Evolutionary conservation across 2,113 vertebrate species (phyloP).

Genomic region (Papio anubis): DNA sequence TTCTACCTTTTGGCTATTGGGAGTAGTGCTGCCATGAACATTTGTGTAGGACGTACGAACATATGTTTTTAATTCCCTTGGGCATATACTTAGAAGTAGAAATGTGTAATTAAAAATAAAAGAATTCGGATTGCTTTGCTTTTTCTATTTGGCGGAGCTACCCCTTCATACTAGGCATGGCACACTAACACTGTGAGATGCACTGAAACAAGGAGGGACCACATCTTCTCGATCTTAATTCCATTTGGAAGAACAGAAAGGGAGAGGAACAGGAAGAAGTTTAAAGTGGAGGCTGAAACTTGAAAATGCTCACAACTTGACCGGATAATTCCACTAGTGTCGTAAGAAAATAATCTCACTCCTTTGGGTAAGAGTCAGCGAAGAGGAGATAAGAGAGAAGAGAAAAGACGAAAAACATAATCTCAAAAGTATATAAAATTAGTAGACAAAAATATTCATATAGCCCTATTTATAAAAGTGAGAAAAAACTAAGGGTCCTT

Average conservation of each 20-base stretch:
- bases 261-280: background rate
- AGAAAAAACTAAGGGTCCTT: background rate
- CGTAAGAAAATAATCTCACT: background rate
- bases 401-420: background rate
- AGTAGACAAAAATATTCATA: background rate
- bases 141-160: slow-evolving; percentile 22
- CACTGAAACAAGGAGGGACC: background rate
- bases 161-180: background rate
- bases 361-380: too few species aligned
- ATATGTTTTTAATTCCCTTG: background rate
- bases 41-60: background rate
- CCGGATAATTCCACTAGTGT: background rate
- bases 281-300: background rate
- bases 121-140: background rate
- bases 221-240: background rate
- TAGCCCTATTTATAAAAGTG: background rate
- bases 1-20: background rate
- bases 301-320: background rate
- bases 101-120: background rate
- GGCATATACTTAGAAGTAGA: background rate
- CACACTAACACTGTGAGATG: background rate
- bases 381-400: too few species aligned
- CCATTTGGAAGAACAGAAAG: background rate
- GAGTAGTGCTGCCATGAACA: background rate
- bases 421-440: background rate